Percentiles rank a stretch among this genome's conserved stretches.
Conservation (phyloP, 2,797 vertebrate genomes). For the Fistularia commersonii region DNA sequence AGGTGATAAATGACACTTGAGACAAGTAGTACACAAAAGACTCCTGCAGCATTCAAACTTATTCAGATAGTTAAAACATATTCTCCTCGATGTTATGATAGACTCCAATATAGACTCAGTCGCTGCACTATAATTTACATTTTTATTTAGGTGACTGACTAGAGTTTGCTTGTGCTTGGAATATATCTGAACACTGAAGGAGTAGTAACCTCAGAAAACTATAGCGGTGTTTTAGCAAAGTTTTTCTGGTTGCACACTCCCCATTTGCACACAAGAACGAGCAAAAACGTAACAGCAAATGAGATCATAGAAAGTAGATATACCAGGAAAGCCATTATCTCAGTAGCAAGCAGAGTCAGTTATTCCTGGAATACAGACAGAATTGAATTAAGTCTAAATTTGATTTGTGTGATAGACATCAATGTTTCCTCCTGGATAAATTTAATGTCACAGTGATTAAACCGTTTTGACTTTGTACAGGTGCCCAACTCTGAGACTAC, state of each 20-base stretch:
- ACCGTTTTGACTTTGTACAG: constrained; percentile 47
- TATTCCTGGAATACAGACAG: constrained; percentile 68
- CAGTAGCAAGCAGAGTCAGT: constrained; percentile 58
- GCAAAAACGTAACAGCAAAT: constrained; percentile 53
- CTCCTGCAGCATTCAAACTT: too few species aligned
- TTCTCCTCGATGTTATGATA: too few species aligned
- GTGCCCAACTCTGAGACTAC: background rate
- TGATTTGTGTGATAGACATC: constrained; percentile 63
- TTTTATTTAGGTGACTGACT: too few species aligned
- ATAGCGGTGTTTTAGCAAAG: constrained; percentile 24
- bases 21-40: too few species aligned
- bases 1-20: background rate
- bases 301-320: constrained; percentile 66
- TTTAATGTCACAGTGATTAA: constrained; percentile 54
- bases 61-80: too few species aligned
- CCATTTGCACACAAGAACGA: constrained; percentile 28
- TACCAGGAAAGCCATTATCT: constrained; percentile 60
- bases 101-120: too few species aligned
- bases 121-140: too few species aligned
- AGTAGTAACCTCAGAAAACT: constrained; percentile 45
- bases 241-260: constrained; percentile 25
- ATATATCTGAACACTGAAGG: constrained; percentile 24
- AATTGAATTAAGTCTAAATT: constrained; percentile 69
- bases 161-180: constrained; percentile 12
- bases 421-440: constrained; percentile 63